These are phyloP conservation scores for Anhinga rufa DNA, from an alignment of 2,113 vertebrate species.

Conservation along the genomic window DNA sequence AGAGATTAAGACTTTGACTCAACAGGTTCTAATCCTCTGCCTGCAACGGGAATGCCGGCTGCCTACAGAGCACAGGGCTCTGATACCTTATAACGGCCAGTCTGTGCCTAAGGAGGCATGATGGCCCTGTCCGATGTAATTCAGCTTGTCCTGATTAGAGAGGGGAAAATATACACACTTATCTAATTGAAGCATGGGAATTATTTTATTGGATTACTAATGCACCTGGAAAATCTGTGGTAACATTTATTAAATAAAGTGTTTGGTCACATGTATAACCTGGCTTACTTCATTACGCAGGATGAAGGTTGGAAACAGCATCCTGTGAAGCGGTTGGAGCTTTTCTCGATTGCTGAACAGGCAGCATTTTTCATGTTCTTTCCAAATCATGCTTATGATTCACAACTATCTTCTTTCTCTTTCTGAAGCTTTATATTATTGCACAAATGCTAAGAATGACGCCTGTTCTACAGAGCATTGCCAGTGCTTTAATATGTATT, in stretches of 20 bases:
- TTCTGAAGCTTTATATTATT: neutral
- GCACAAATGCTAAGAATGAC: neutral
- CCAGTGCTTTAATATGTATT: neutral
- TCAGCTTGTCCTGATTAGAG: neutral
- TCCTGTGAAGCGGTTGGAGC: neutral
- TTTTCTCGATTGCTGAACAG: neutral
- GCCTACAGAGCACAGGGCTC: neutral
- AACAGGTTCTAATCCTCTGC: slow-evolving; percentile 18
- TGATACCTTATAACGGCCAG: neutral
- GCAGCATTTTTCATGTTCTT: neutral
- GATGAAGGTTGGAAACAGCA: neutral
- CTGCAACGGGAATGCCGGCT: neutral
- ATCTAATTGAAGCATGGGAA: neutral
- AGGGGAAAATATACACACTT: neutral
- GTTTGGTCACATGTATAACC: neutral
- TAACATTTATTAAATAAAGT: neutral
- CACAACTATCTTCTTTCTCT: neutral
- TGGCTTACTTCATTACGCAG: neutral
- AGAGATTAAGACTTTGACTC: slow-evolving; percentile 21
- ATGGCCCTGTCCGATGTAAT: neutral
- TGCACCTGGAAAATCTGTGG: neutral
- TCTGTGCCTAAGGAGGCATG: neutral
- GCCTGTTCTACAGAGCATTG: neutral
- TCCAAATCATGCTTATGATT: neutral
- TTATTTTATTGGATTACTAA: slow-evolving; percentile 4